These are phyloP conservation scores for Ptilorrhoa leucosticta DNA, from an alignment of 2,113 vertebrate species.

Conservation along the genomic window DNA sequence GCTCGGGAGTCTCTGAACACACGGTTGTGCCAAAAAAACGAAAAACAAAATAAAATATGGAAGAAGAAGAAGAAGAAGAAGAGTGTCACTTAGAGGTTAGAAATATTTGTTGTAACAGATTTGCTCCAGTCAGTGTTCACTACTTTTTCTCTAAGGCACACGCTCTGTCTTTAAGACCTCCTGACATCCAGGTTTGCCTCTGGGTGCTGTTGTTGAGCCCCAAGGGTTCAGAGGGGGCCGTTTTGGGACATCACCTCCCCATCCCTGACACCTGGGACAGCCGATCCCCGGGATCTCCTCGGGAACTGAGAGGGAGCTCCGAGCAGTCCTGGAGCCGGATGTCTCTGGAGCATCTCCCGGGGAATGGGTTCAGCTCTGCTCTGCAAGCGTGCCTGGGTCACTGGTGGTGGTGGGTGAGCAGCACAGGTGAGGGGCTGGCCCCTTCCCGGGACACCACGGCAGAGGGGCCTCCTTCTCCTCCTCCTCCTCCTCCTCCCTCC, in stretches of 20 bases:
- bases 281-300: fast-evolving
- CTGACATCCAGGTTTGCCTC: not conserved
- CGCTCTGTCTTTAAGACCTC: not conserved
- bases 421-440: not conserved
- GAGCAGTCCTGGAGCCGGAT: not conserved
- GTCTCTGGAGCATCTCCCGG: not conserved
- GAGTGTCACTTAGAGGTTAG: slow-evolving; percentile 37
- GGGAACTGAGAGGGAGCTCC: fast-evolving
- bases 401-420: not conserved
- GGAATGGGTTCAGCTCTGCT: not conserved
- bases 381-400: fast-evolving
- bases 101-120: slow-evolving; percentile 9
- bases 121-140: slow-evolving; percentile 49
- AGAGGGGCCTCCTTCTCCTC: not conserved
- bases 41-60: not conserved
- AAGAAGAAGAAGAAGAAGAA: not conserved
- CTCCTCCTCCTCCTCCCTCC: not conserved
- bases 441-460: not conserved
- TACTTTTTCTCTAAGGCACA: slow-evolving; percentile 61
- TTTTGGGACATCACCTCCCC: not conserved
- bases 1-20: slow-evolving; percentile 50
- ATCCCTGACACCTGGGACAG: fast-evolving
- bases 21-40: not conserved
- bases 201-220: not conserved
- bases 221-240: not conserved